Evolutionary conservation across 1,140 invertebrate genomes (phyloP).

Genomic region (Chrysoperla carnea): DNA sequence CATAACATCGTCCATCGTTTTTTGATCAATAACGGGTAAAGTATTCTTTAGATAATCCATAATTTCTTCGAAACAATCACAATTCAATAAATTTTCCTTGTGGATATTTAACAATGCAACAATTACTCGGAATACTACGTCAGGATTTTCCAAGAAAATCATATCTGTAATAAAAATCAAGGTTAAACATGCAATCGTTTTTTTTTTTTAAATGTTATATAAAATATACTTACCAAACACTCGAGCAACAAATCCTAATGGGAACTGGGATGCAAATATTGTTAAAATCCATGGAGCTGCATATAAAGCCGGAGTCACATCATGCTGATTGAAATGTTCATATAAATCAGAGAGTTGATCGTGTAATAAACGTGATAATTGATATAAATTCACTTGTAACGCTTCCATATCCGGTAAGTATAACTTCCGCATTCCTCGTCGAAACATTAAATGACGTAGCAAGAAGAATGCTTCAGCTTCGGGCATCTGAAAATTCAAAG

Average conservation of each 20-base stretch:
- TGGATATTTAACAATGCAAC: conserved; percentile 69
- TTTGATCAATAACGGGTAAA: conserved; percentile 38
- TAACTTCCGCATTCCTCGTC: conserved; percentile 66
- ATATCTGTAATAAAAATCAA: conserved; percentile 45
- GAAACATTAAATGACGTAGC: conserved; percentile 80
- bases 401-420: conserved; percentile 89
- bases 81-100: conserved; percentile 63
- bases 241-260: conserved; percentile 83
- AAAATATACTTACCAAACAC: conserved; percentile 63
- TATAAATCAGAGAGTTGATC: conserved; percentile 76
- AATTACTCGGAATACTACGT: conserved; percentile 80
- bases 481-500: conserved; percentile 67
- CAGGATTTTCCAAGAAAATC: conserved; percentile 73
- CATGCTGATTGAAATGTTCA: conserved; percentile 72
- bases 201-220: too few species aligned
- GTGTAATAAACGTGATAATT: conserved; percentile 78
- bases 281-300: conserved; percentile 93
- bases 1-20: conserved; percentile 50
- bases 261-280: conserved; percentile 89
- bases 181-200: background rate
- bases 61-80: conserved; percentile 80
- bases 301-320: conserved; percentile 84
- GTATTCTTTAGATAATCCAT: conserved; percentile 79
- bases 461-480: conserved; percentile 79
- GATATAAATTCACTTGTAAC: conserved; percentile 82